Evolutionary conservation across 2,797 vertebrate genomes (phyloP), one percentile per base, ranked within the genome.

Genomic region (Mallotus villosus): DNA sequence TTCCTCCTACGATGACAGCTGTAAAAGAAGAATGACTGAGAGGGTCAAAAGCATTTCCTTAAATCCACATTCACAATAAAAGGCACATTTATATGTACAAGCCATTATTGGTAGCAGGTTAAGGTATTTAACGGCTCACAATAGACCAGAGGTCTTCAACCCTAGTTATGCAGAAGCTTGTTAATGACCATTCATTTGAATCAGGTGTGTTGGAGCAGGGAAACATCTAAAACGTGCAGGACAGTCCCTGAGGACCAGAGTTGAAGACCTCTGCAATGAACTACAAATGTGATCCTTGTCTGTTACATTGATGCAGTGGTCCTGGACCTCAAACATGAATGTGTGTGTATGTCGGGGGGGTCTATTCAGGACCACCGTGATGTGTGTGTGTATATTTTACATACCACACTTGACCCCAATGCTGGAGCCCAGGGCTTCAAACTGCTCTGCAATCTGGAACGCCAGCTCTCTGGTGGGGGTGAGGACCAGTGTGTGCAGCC

Each of bases 361-460:
- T 2, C 9, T 46, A 46, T 46, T 12, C 11, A 46, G 41, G 9
- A 14, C 41, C 41, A 46, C 41, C 14, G 41, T 12, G 9, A 46
- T 14, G 12, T 46, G 12, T 14, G 41, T 46, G 41, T 3, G 41
- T 46, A 0, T 46, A 46, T 46, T 59, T 59, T 24, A 59, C 90
- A 0, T 86, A 99, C 98, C 94, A 8, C 88, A 94, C 61, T 98
- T 96, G 1, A 98, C 95, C 2, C 98, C 97, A 0, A 99, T 98
- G 73, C 97, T 97, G 55, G 98, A 98, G 3, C 97, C 97, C 79
- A 99, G 90, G 6, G 97, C 98, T 84, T 99, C 96, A 72, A 99
- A 99, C 82, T 99, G 98, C 87, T 99, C 97, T 0, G 96, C 92
- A 81, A 99, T 99, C 90, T 99, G 98, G 84, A 99, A 99, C 0